These are phyloP conservation scores for Crotalus helleri DNA, from an alignment of 2,113 vertebrate genomes.

Conservation along the genomic window DNA sequence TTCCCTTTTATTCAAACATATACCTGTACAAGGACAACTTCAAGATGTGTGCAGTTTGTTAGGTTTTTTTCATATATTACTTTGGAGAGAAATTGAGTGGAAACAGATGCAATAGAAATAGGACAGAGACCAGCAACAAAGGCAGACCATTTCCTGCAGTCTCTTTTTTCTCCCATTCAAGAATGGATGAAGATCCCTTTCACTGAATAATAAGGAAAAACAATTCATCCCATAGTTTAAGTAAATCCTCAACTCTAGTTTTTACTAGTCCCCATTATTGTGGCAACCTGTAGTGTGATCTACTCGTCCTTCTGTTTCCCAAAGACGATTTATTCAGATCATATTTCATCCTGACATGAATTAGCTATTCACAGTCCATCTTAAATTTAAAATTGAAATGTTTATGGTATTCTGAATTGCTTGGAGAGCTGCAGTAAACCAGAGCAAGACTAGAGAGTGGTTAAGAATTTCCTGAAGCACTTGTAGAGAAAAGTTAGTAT, in stretches of 20 bases:
- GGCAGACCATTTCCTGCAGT: neutral
- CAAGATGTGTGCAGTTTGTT: neutral
- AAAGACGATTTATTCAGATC: neutral
- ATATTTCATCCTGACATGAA: neutral
- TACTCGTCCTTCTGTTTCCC: neutral
- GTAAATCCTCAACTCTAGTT: neutral
- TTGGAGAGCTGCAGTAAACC: neutral
- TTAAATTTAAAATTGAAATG: neutral
- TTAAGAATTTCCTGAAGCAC: neutral
- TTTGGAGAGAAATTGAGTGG: neutral
- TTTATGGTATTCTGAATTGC: neutral
- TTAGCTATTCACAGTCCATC: neutral
- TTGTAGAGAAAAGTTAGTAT: neutral
- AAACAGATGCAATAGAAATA: neutral
- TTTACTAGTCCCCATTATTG: neutral
- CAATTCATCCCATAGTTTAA: neutral
- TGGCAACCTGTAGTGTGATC: neutral
- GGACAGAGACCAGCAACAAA: neutral
- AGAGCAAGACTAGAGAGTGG: neutral
- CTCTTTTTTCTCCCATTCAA: neutral
- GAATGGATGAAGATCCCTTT: neutral
- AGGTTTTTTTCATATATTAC: neutral
- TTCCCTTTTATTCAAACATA: neutral
- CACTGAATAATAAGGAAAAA: neutral
- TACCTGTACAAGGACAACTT: neutral